These are phyloP conservation scores for Himalopsyche kuldschensis DNA, from an alignment of 2,888 invertebrate species.

Conservation along the genomic window DNA sequence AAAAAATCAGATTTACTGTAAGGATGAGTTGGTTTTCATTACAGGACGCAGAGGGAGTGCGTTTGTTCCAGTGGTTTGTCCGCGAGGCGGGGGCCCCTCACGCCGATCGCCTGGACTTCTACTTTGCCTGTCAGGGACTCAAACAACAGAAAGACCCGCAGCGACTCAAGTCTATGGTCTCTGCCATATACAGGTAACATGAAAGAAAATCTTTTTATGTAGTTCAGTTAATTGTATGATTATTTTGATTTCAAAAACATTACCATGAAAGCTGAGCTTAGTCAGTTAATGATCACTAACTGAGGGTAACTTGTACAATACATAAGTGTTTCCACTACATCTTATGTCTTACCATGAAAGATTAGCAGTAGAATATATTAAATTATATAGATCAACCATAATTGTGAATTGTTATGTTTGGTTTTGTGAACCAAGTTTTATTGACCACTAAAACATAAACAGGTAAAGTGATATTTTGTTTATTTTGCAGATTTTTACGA, in stretches of 20 bases:
- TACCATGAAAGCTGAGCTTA: no score
- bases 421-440: neutral
- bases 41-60: conserved; percentile 84
- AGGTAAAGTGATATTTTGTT: neutral
- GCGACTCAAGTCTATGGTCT: conserved; percentile 73
- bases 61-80: conserved; percentile 81
- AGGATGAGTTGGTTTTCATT: neutral
- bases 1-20: neutral
- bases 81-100: conserved; percentile 76
- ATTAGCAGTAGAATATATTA: no score
- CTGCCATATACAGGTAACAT: conserved; percentile 76
- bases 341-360: no score
- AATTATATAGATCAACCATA: no score
- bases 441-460: no score
- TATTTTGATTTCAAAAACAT: no score
- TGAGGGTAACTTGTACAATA: no score
- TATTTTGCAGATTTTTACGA: conserved; percentile 67
- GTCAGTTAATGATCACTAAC: no score
- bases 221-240: neutral
- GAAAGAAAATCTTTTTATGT: neutral
- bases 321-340: no score
- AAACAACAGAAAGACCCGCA: conserved; percentile 71
- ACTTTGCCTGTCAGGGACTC: conserved; percentile 90
- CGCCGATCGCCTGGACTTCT: conserved; percentile 84
- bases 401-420: no score